Conservation (phyloP, 2,888 invertebrate genomes). For the Metopia argyrocephala region DNA sequence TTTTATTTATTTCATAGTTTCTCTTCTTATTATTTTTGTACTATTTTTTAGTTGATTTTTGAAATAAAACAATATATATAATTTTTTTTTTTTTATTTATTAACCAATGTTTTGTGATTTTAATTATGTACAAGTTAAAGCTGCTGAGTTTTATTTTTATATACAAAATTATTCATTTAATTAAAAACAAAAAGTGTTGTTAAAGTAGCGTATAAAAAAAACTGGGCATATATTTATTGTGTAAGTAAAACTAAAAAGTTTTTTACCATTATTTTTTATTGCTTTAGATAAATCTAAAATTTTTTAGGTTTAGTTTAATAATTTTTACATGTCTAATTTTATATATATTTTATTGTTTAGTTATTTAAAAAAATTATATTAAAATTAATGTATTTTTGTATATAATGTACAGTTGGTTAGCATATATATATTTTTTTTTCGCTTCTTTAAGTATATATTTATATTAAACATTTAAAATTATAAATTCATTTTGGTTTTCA, state of each 20-base stretch:
- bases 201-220: neutral
- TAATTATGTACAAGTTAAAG: neutral
- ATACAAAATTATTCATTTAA: too few relatives aligned
- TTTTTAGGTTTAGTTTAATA: neutral
- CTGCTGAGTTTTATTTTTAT: neutral
- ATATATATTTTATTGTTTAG: slow-evolving; percentile 3
- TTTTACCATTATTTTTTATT: slow-evolving; percentile 33
- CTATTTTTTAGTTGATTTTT: slow-evolving; percentile 44
- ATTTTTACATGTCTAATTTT: neutral
- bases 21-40: slow-evolving; percentile 43
- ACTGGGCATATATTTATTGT: neutral
- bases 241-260: slow-evolving; percentile 23
- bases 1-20: slow-evolving; percentile 7
- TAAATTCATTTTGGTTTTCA: slow-evolving; percentile 63
- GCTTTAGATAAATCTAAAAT: slow-evolving; percentile 49
- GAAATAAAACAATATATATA: neutral
- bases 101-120: neutral
- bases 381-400: slow-evolving; percentile 43
- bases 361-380: slow-evolving; percentile 39
- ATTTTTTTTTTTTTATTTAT: neutral
- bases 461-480: slow-evolving; percentile 54
- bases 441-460: neutral
- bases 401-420: slow-evolving; percentile 41
- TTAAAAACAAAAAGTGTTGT: too few relatives aligned
- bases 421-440: neutral